Evolutionary conservation across 2,113 vertebrate species (phyloP), one percentile per base, ranked within the genome.

Genomic region (Pteropus alecto): DNA sequence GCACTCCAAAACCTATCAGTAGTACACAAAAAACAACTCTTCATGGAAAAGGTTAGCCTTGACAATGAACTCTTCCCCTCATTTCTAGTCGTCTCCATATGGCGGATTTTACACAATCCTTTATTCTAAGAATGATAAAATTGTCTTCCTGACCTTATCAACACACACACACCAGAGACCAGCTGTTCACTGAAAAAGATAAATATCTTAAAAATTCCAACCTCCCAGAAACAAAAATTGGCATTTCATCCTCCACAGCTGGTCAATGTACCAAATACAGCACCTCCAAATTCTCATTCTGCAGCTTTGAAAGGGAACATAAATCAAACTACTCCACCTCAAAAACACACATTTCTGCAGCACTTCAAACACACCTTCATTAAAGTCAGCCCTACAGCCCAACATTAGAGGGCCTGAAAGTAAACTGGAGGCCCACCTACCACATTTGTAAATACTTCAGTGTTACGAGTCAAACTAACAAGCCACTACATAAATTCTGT

Each of bases 101-200:
- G 7, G 28, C 19, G 54, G 65, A 16, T 54, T 87, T 15, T 61
- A 74, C 14, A 1, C 16, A 38, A 70, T 54, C 48, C 12, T 94
- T 61, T 92, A 84, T 77, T 95, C 90, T 78, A 78, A 70, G 67
- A 91, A 87, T 56, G 54, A 94, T 65, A 79, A 95, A 94, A 78
- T 41, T 19, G 51, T 83, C 71, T 93, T 60, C 18, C 12, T 24
- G 11, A 81, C 54, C 67, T 90, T 85, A 96, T 65, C 65, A 33
- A 30, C 26, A 30, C 15, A 87, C 18, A 76, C 16, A 67, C 60
- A 86, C 77, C 14, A 81, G 35, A 83, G 35, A 83, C 43, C 74
- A 77, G 74, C 24, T 65, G 22, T 60, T 93, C 74, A 54, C 24
- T 22, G 24, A 86, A 16, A 73, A 65, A 94, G 74, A 86, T 61